Percentiles rank a stretch among this genome's conserved stretches.
phyloP scores from a whole-genome alignment of 2,888 invertebrate genomes.

The Endomychus coccineus region DNA sequence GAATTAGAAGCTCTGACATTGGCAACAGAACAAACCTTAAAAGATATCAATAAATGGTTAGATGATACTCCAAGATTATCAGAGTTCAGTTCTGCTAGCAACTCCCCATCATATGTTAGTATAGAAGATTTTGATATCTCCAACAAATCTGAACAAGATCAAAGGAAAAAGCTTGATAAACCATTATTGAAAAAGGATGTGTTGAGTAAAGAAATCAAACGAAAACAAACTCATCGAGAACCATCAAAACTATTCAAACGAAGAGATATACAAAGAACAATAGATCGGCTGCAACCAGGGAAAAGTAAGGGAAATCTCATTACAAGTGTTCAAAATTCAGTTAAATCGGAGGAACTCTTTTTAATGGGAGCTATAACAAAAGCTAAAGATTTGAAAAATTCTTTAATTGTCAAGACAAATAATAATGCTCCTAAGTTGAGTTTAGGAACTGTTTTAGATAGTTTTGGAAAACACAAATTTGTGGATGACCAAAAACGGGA shows the following conservation, averaged over 20 bases:
- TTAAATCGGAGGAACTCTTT: slow-evolving; percentile 53
- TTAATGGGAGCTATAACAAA: slow-evolving; percentile 51
- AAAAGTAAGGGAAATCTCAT: slow-evolving; percentile 82
- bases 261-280: slow-evolving; percentile 71
- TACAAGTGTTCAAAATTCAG: slow-evolving; percentile 55
- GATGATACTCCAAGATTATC: slow-evolving; percentile 75
- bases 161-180: slow-evolving; percentile 44
- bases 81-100: slow-evolving; percentile 69
- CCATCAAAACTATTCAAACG: slow-evolving; percentile 44
- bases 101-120: slow-evolving; percentile 56
- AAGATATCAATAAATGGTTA: slow-evolving; percentile 85
- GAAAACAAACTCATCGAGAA: slow-evolving; percentile 42
- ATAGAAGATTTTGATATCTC: slow-evolving; percentile 54
- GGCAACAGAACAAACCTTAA: slow-evolving; percentile 68
- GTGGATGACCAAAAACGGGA: slow-evolving; percentile 46
- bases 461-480: slow-evolving; percentile 64
- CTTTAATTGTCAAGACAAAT: slow-evolving; percentile 52
- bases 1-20: slow-evolving; percentile 60
- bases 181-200: slow-evolving; percentile 40
- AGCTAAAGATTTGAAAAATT: slow-evolving; percentile 52
- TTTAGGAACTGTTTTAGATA: slow-evolving; percentile 73
- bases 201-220: slow-evolving; percentile 45
- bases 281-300: slow-evolving; percentile 76
- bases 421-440: slow-evolving; percentile 74
- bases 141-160: slow-evolving; percentile 41